Percentiles rank a stretch among this genome's conserved stretches.
phyloP scores from a whole-genome alignment of 2,797 vertebrate genomes.

The Echeneis naucrates region DNA sequence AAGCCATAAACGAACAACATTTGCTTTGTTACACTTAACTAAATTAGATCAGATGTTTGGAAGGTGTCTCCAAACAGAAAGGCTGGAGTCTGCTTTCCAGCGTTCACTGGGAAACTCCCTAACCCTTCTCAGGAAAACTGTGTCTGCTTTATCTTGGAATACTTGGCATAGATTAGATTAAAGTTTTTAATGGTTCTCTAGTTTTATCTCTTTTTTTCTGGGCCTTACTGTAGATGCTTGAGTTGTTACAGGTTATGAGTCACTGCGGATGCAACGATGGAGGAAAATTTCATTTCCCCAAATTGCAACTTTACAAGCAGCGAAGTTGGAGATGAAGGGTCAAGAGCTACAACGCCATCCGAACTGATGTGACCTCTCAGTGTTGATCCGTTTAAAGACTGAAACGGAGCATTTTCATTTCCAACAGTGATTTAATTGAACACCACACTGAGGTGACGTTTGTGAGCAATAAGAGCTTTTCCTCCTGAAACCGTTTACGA shows the following conservation, averaged over 20 bases:
- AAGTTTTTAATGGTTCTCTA: conserved; percentile 1
- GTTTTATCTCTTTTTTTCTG: neutral
- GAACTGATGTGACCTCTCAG: no score
- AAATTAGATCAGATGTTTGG: neutral
- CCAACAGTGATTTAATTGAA: neutral
- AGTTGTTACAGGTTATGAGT: conserved; percentile 1
- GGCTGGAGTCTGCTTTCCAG: neutral
- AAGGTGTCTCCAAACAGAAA: neutral
- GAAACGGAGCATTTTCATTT: neutral
- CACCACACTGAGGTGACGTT: neutral
- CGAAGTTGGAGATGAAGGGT: conserved; percentile 11
- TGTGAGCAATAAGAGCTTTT: no score
- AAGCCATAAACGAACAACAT: neutral
- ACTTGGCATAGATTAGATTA: neutral
- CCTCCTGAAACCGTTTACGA: neutral
- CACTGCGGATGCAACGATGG: neutral
- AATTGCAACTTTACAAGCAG: neutral
- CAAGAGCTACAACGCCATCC: neutral
- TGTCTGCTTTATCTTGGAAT: conserved; percentile 17
- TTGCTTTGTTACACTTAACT: neutral
- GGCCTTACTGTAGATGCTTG: neutral
- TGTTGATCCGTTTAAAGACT: neutral
- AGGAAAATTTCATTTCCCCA: conserved; percentile 43
- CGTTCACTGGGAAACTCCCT: conserved; percentile 5
- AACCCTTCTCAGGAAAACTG: conserved; percentile 2